A percentile compares a stretch with the other conserved stretches of the same genome.
These are phyloP conservation scores for Alouatta palliata DNA, from an alignment of 2,113 vertebrate species.

Conservation along the genomic window DNA sequence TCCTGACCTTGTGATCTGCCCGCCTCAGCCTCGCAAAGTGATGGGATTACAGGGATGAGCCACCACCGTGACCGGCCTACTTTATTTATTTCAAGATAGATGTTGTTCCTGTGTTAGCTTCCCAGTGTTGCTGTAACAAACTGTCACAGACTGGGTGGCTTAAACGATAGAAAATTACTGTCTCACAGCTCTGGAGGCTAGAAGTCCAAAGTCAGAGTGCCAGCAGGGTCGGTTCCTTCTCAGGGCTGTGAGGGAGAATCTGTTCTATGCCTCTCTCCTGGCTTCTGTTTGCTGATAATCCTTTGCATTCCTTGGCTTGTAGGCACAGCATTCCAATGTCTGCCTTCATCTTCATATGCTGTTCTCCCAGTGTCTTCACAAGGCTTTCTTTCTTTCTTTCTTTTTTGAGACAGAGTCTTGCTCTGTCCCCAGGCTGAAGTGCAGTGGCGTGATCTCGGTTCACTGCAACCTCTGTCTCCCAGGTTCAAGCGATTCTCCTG, in stretches of 20 bases:
- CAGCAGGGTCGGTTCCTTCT: neutral
- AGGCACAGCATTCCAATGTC: neutral
- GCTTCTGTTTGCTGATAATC: neutral
- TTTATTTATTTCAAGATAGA: neutral
- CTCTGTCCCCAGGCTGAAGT: no score
- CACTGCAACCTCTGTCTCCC: no score
- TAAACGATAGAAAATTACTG: neutral
- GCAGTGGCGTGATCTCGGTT: no score
- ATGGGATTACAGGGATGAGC: no score
- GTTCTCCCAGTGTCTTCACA: neutral
- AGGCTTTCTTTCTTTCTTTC: no score
- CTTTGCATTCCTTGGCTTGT: neutral
- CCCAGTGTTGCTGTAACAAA: neutral
- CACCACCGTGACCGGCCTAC: rapidly evolving
- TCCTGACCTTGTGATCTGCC: no score
- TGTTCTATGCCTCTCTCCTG: neutral
- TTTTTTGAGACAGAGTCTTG: no score
- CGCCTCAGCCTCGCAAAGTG: no score
- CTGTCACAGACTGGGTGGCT: neutral
- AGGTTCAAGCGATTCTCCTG: no score
- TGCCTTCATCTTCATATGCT: neutral
- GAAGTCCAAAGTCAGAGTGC: neutral
- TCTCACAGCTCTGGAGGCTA: neutral
- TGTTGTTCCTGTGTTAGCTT: neutral
- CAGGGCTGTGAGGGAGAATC: neutral